phyloP scores from a whole-genome alignment of 2,113 vertebrate species.

The Callipepla californica region DNA sequence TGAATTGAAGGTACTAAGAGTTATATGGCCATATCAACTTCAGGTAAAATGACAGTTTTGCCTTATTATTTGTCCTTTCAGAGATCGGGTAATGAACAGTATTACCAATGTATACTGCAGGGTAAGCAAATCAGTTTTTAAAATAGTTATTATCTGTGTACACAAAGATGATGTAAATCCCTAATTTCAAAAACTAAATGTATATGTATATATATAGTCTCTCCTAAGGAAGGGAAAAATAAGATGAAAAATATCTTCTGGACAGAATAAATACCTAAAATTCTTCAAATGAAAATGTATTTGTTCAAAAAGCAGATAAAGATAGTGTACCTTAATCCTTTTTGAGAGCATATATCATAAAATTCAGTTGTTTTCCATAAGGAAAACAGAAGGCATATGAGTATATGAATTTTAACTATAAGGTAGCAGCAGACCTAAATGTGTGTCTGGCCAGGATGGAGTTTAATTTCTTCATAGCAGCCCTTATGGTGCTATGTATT shows the following conservation, averaged over 20 bases:
- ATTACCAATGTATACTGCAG: conserved; percentile 81
- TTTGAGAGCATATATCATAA: background rate
- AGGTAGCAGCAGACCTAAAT: background rate
- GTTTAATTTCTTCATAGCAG: background rate
- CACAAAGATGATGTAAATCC: conserved; percentile 60
- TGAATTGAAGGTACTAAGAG: conserved; percentile 90
- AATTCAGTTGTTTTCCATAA: background rate
- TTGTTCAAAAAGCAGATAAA: background rate
- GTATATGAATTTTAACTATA: background rate
- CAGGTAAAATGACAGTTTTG: conserved; percentile 87
- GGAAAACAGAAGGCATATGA: background rate
- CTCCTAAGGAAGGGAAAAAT: background rate
- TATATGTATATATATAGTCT: background rate
- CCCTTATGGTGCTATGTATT: background rate
- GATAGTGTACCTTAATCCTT: background rate
- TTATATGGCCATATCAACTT: conserved; percentile 92
- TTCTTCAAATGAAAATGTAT: conserved; percentile 1
- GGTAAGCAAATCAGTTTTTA: conserved; percentile 71
- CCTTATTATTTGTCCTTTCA: conserved; percentile 93
- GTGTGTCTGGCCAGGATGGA: background rate
- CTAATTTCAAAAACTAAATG: conserved; percentile 38
- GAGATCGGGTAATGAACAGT: conserved; percentile 86
- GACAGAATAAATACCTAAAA: background rate
- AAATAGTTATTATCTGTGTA: conserved; percentile 78
- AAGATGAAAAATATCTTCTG: background rate